Evolutionary conservation across 30 jellyfish, hydroid and myxozoan genomes (phyloP).

Genomic region (Pseudorhiza aurosa): DNA sequence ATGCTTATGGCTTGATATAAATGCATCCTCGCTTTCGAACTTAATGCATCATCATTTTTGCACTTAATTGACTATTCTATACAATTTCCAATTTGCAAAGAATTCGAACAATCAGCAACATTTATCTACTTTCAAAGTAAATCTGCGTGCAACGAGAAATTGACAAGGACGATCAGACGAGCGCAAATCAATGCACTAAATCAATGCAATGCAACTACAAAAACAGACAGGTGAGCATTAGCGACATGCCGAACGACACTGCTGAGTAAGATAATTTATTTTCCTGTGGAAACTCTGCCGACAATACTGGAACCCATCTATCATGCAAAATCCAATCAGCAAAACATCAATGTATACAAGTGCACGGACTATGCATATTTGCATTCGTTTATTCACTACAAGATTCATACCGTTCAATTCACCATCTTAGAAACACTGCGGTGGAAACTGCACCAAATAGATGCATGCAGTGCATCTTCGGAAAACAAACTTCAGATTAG

Average conservation of each 20-base stretch:
- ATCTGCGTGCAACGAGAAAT: too few relatives aligned
- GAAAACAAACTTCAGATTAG: too few relatives aligned
- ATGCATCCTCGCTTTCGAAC: too few relatives aligned
- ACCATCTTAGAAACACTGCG: neutral
- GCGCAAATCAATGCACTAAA: neutral
- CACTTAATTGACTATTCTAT: too few relatives aligned
- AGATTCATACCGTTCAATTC: neutral
- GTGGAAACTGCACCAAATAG: too few relatives aligned
- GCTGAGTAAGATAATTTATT: constrained; percentile 7
- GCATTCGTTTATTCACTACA: neutral
- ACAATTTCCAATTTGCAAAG: too few relatives aligned
- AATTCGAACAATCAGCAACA: too few relatives aligned
- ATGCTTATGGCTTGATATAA: too few relatives aligned
- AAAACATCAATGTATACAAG: neutral
- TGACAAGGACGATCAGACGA: too few relatives aligned
- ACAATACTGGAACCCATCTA: neutral
- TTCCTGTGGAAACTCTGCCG: neutral
- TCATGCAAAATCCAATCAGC: neutral
- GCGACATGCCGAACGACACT: neutral
- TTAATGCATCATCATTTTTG: too few relatives aligned
- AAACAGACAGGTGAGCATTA: constrained; percentile 6
- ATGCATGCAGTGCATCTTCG: too few relatives aligned
- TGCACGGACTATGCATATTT: neutral
- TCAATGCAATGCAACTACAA: neutral
- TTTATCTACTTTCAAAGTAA: too few relatives aligned